Evolutionary conservation across 2,797 vertebrate species (phyloP), one percentile per base, ranked within the genome.

Genomic region (Adrianichthys oophorus): DNA sequence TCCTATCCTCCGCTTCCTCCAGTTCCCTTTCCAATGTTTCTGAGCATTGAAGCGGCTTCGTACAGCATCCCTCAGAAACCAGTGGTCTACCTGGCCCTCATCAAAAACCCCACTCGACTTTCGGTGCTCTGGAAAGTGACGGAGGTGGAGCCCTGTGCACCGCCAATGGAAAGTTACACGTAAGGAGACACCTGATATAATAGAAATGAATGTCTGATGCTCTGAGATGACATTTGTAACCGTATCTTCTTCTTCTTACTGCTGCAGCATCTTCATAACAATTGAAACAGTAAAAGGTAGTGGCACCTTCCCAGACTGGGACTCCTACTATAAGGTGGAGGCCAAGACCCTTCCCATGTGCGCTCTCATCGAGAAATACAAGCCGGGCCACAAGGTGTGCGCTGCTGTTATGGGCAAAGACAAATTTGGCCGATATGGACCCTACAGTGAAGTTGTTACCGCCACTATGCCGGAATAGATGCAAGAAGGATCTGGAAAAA

Each of bases 131-230:
- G 92, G 92, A 82, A 65, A 1, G 24, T 84, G 23, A 47, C 45
- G 2, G 57, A 73, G 17, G 17, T 64, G 13, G 89, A 90, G 29
- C 68, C 74, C 0, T 21, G 5, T 0, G 70, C 42, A 0, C 84
- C 91, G 0, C 78, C 85, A 6, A 90, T 91, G 88, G 78, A 86
- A 2, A 85, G 65, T 47, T 92, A 92, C 82, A 78, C 65, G 86
- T 90, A 63, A 79, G 73, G 17, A 14, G 10, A 51, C 0, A 7
- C 7, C 2, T 32, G 45, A 4, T 42, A 4, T 42, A 19, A 13
- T 10, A 45, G 15, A 4, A 17, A 12, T 19, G 15, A 12, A 1
- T 15, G 5, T 15, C 23, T 3, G n/a, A 10, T 2, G 16, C 24
- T 41, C 5, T 32, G 15, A 15, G 29, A 41, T 37, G 41, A 21